Conservation (phyloP, 2,888 invertebrate genomes). For the Aleiodes alternator region DNA sequence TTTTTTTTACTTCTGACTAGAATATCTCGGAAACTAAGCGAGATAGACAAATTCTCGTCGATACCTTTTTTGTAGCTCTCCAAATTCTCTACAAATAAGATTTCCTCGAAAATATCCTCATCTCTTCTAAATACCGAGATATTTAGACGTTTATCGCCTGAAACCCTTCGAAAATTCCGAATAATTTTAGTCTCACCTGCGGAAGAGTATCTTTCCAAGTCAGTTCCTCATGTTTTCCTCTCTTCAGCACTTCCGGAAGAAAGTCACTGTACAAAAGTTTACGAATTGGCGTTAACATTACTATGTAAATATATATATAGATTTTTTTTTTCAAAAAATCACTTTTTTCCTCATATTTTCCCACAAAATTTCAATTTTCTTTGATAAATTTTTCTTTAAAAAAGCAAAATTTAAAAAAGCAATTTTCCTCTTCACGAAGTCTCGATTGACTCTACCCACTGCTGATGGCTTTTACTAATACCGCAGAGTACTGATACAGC, state of each 20-base stretch:
- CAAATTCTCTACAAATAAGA: too few species aligned
- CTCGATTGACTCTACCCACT: constrained; percentile 9
- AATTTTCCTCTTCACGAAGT: constrained; percentile 5
- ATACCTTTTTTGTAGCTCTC: too few species aligned
- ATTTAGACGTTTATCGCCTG: neutral
- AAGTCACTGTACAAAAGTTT: constrained; percentile 59
- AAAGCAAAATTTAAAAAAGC: too few species aligned
- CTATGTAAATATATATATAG: neutral
- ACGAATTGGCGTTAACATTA: constrained; percentile 57
- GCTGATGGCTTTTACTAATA: constrained; percentile 2
- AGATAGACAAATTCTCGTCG: too few species aligned
- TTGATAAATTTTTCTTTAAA: too few species aligned
- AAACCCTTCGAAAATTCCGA: neutral
- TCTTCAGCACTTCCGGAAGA: constrained; percentile 51
- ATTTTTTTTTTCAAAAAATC: neutral
- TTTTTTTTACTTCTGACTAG: too few species aligned
- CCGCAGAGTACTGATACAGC: constrained; percentile 7
- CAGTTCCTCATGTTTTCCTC: constrained; percentile 48
- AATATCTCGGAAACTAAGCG: too few species aligned
- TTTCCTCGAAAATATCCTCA: too few species aligned
- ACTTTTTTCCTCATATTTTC: neutral
- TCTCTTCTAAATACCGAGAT: too few species aligned
- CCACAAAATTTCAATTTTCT: too few species aligned
- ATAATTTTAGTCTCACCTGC: constrained; percentile 55
- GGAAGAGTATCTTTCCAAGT: constrained; percentile 55